Base-by-base conservation (phyloP, 2,113 vertebrate genomes). In the Bufo gargarizans region DNA sequence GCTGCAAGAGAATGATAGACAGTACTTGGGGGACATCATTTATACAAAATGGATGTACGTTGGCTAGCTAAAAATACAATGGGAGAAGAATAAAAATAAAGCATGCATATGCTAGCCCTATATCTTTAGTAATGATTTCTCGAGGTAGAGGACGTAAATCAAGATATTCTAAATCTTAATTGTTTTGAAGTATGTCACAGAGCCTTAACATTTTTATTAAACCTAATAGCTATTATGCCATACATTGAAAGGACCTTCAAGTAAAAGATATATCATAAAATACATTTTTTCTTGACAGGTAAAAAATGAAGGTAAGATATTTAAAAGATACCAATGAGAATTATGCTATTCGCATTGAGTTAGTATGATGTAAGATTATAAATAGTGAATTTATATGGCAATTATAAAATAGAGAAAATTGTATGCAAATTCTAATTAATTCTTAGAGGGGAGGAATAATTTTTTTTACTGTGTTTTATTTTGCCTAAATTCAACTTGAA, bases 221-320 rank as follows among this genome's bases (percentile, higher is more conserved):
- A 84, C 81, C 59, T 84, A 88, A 88, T 78, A 84, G 81, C 81
- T 77, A 84, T 84, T 22, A 84, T 83, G 53, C 71, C 67, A 74
- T 84, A 59, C 87, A 88, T 84, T 88, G 81, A 88, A 88, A 88
- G 58, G 87, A 88, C 87, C 87, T 88, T 88, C 87, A 88, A 88
- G 87, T 72, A 55, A 84, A 84, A 84, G 80, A 83, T 83, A 88
- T 59, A 88, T 88, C 87, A 77, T 84, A 33, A 84, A 84, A 88
- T 67, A 88, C 47, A 53, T 88, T 77, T 61, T 88, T 20, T 20
- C 71, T 55, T 88, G 87, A 84, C 81, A 88, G 80, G 69, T 63
- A 76, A 76, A 65, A 74, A 77, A 88, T 88, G 63, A 83, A 55
- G 80, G 50, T 43, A 59, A 56, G 71, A 47, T 77, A 88, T 61